A percentile compares a stretch with the other conserved stretches of the same genome.
These are phyloP conservation scores for Didymodactylos carnosus DNA, from an alignment of 2,888 invertebrate genomes.

Conservation along the genomic window DNA sequence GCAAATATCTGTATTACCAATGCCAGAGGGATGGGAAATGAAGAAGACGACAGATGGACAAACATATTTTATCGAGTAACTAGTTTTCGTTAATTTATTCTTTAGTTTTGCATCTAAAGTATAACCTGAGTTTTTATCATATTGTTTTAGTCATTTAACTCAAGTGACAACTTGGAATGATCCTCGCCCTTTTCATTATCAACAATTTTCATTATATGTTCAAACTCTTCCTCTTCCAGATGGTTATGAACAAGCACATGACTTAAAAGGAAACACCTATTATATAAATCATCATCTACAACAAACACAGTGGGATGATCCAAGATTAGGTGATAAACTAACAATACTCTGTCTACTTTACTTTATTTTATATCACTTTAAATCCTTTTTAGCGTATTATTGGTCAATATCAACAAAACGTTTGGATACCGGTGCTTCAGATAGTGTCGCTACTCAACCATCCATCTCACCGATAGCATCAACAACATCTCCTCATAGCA, in stretches of 20 bases:
- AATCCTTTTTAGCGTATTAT: not conserved
- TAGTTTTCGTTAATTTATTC: not conserved
- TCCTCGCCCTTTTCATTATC: constrained; percentile 41
- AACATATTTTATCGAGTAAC: constrained; percentile 21
- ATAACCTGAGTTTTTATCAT: constrained; percentile 3
- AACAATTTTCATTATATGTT: not conserved
- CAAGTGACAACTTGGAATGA: constrained; percentile 72
- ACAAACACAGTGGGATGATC: constrained; percentile 13
- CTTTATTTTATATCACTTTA: no score
- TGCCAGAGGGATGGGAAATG: constrained; percentile 24
- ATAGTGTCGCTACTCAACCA: no score
- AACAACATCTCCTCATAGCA: not conserved
- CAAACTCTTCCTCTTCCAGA: constrained; percentile 4
- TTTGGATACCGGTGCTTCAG: no score
- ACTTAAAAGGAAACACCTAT: constrained; percentile 2
- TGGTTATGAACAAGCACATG: constrained; percentile 11
- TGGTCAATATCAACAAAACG: not conserved
- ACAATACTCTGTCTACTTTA: not conserved
- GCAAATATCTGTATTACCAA: constrained; percentile 15
- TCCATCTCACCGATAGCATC: not conserved
- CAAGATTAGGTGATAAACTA: constrained; percentile 11
- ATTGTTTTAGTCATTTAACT: constrained; percentile 52
- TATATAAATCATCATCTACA: constrained; percentile 6
- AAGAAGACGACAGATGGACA: constrained; percentile 20
- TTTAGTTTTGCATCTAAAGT: not conserved